A percentile compares a stretch with the other conserved stretches of the same genome.
Conservation (phyloP, 2,113 vertebrate species). For the Stomatorhinus ivindoensis region DNA sequence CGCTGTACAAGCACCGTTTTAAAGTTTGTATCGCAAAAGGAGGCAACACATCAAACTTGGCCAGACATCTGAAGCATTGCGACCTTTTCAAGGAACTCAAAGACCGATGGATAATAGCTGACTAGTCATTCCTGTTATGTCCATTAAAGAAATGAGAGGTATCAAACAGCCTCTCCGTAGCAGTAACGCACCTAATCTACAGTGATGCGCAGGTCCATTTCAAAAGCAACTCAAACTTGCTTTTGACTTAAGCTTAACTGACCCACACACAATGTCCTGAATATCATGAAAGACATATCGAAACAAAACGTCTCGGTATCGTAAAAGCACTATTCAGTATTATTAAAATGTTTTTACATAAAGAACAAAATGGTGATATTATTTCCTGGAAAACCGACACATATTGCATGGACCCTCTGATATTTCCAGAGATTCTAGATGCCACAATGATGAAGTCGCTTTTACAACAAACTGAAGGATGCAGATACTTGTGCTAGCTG, state of each 20-base stretch:
- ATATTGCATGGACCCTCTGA: not conserved
- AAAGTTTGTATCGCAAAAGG: not conserved
- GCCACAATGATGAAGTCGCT: not conserved
- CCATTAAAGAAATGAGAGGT: not conserved
- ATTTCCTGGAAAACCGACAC: not conserved
- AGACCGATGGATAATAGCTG: not conserved
- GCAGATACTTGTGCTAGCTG: not conserved
- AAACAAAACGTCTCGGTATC: not conserved
- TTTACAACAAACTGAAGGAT: not conserved
- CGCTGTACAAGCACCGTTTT: not conserved
- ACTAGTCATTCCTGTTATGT: not conserved
- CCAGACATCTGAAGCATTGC: not conserved
- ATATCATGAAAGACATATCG: not conserved
- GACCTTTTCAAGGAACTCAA: not conserved
- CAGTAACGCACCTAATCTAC: not conserved
- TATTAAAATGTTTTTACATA: not conserved
- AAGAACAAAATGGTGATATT: not conserved
- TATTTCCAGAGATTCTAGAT: not conserved
- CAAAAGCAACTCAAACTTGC: not conserved
- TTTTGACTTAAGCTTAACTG: not conserved
- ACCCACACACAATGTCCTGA: not conserved
- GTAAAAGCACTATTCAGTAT: not conserved
- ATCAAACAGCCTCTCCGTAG: not conserved
- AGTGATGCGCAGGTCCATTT: not conserved
- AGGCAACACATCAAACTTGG: not conserved